Evolutionary conservation across 1,140 invertebrate species (phyloP).

Genomic region (Drosophila nigrodunni): DNA sequence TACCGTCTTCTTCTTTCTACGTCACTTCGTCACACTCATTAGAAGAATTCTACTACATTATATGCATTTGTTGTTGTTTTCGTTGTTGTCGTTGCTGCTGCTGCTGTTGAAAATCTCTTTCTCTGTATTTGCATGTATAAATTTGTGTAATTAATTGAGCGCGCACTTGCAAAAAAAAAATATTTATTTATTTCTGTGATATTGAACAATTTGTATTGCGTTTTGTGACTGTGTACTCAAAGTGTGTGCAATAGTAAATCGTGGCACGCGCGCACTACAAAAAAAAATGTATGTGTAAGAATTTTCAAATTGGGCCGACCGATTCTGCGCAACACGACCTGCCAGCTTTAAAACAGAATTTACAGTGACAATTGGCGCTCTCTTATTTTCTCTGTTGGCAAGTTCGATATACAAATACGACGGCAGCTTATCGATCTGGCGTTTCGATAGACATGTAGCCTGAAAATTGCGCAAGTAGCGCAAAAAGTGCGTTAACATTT

Average conservation of each 20-base stretch:
- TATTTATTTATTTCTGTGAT: background rate
- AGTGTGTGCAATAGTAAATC: slow-evolving; percentile 42
- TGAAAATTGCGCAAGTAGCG: slow-evolving; percentile 3
- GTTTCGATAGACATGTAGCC: background rate
- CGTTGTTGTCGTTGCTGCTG: slow-evolving; percentile 14
- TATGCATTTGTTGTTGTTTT: slow-evolving; percentile 28
- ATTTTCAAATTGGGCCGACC: slow-evolving; percentile 40
- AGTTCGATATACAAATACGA: background rate
- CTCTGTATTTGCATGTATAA: background rate
- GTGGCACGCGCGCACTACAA: slow-evolving; percentile 48
- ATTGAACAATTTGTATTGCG: slow-evolving; percentile 29
- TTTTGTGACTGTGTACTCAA: slow-evolving; percentile 37
- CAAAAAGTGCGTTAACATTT: slow-evolving; percentile 16
- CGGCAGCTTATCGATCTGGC: background rate
- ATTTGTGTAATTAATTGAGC: slow-evolving; percentile 10
- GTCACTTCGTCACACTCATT: slow-evolving; percentile 52
- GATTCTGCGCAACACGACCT: slow-evolving; percentile 51
- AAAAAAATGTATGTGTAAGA: slow-evolving; percentile 17
- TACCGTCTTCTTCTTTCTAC: slow-evolving; percentile 34
- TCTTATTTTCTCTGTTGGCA: background rate
- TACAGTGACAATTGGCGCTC: slow-evolving; percentile 32
- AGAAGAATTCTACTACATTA: slow-evolving; percentile 50
- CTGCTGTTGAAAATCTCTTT: slow-evolving; percentile 19
- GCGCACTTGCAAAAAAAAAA: slow-evolving; percentile 44
- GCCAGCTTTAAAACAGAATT: slow-evolving; percentile 45